Evolutionary conservation across 1,140 invertebrate species (phyloP).

Genomic region (Orussus abietinus): DNA sequence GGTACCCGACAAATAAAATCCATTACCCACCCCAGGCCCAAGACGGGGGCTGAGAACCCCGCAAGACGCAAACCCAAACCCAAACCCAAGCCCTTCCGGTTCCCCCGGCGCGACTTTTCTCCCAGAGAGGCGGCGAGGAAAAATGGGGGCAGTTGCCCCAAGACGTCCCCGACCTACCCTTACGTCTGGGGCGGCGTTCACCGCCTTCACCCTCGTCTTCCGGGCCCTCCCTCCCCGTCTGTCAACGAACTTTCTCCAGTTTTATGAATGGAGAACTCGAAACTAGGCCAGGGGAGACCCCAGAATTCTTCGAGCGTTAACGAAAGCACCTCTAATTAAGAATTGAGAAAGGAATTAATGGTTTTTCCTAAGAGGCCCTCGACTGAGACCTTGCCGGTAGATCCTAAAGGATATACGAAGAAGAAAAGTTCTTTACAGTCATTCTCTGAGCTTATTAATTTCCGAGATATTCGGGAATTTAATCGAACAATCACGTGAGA

Average conservation of each 20-base stretch:
- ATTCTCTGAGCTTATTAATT: no score
- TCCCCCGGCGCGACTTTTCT: constrained; percentile 31
- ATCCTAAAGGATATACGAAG: no score
- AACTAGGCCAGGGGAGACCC: no score
- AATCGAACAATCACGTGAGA: no score
- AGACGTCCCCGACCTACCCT: constrained; percentile 47
- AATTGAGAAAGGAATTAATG: no score
- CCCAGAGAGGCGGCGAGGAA: constrained; percentile 25
- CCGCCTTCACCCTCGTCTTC: constrained; percentile 22
- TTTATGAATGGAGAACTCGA: constrained; percentile 40
- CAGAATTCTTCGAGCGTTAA: no score
- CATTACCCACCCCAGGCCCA: constrained; percentile 47
- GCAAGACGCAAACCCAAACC: constrained; percentile 3
- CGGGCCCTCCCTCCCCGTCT: constrained; percentile 19
- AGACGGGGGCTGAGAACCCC: constrained; percentile 12
- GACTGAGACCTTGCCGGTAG: no score
- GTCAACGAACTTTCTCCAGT: constrained; percentile 17
- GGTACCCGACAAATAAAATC: constrained; percentile 43
- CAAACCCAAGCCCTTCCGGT: constrained; percentile 7
- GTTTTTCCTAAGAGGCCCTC: no score
- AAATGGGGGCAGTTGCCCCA: constrained; percentile 38
- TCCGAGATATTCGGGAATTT: no score
- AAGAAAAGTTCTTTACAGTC: no score
- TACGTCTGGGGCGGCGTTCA: constrained; percentile 40
- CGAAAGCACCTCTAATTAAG: no score